Conservation (phyloP, 2,888 invertebrate species). For the Coremacera marginata region DNA sequence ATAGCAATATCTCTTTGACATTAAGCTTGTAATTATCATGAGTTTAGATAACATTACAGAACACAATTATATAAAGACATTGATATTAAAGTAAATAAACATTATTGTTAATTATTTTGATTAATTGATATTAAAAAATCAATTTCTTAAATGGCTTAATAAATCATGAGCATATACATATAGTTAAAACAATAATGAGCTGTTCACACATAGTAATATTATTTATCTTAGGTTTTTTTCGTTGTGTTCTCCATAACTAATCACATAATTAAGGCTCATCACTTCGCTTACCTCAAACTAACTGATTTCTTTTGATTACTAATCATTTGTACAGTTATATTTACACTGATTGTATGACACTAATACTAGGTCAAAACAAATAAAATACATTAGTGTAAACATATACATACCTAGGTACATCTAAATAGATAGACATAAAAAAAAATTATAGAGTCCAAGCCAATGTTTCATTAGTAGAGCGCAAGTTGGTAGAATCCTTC, state of each 20-base stretch:
- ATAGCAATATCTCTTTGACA: no score
- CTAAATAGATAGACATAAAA: neutral
- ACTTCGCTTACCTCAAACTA: no score
- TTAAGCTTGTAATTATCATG: no score
- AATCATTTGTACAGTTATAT: neutral
- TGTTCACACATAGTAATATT: no score
- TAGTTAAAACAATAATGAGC: no score
- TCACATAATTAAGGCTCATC: no score
- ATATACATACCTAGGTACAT: neutral
- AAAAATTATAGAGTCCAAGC: neutral
- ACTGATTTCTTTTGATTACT: neutral
- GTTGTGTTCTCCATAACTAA: no score
- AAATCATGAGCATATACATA: no score
- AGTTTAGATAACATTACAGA: no score
- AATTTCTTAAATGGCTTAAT: no score
- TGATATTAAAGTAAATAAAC: neutral
- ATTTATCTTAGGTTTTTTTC: no score
- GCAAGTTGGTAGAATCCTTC: neutral
- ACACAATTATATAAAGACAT: no score
- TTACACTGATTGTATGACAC: neutral
- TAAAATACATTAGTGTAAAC: neutral
- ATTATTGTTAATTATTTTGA: neutral
- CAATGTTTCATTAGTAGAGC: neutral
- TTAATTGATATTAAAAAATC: neutral
- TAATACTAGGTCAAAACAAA: neutral